These are phyloP conservation scores for Scomber colias DNA, from an alignment of 2,113 vertebrate genomes.

Conservation along the genomic window DNA sequence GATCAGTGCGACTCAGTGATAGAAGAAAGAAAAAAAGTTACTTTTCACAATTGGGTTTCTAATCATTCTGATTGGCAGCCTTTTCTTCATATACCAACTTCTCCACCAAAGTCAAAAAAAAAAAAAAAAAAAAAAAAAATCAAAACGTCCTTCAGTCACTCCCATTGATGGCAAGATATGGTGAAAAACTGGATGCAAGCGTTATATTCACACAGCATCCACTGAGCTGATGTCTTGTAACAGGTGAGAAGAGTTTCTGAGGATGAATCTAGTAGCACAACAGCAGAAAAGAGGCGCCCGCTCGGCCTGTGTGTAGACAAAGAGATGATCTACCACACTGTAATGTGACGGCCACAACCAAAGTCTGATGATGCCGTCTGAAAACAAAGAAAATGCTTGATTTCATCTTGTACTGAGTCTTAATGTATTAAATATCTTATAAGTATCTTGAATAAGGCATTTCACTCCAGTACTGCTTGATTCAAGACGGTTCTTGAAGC, in stretches of 20 bases:
- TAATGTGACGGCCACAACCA: not conserved
- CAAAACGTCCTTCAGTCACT: constrained; percentile 61
- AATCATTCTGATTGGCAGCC: constrained; percentile 92
- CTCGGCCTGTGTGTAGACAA: not conserved
- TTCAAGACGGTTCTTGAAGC: constrained; percentile 46
- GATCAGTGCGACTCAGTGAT: constrained; percentile 96
- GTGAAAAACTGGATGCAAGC: constrained; percentile 60
- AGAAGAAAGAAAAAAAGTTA: constrained; percentile 77
- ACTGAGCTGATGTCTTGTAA: constrained; percentile 46
- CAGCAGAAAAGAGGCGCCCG: constrained; percentile 22
- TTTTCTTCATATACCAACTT: constrained; percentile 80
- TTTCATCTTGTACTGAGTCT: constrained; percentile 58
- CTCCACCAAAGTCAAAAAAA: constrained; percentile 87
- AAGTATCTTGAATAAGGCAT: constrained; percentile 75
- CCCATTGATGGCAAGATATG: constrained; percentile 81
- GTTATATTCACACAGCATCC: constrained; percentile 38
- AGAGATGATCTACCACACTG: not conserved
- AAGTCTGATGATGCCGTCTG: not conserved
- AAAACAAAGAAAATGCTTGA: constrained; percentile 13
- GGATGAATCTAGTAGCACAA: constrained; percentile 61
- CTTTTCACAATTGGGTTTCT: constrained; percentile 89
- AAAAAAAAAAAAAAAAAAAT: constrained; percentile 62
- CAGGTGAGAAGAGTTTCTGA: constrained; percentile 60
- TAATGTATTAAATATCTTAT: not conserved
- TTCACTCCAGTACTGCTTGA: constrained; percentile 59